A percentile compares a stretch with the other conserved stretches of the same genome.
These are phyloP conservation scores for Myrmecophaga tridactyla DNA, from an alignment of 2,113 vertebrate genomes.

Conservation along the genomic window DNA sequence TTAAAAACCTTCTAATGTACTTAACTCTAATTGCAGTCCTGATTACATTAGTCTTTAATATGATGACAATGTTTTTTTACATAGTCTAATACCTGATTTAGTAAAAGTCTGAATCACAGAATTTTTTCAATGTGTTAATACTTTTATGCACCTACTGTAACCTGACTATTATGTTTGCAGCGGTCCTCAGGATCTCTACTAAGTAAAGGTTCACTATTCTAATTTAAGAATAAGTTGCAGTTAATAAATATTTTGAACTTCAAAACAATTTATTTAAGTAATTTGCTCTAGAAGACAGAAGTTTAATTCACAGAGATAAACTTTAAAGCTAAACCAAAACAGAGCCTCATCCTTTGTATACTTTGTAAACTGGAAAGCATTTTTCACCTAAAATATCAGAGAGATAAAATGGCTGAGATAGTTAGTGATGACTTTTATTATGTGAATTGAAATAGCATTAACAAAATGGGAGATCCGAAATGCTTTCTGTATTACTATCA, in stretches of 20 bases:
- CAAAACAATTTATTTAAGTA: conserved; percentile 3
- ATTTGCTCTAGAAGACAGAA: conserved; percentile 48
- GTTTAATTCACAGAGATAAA: conserved; percentile 46
- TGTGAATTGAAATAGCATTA: not conserved
- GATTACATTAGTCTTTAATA: not conserved
- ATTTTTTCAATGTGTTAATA: not conserved
- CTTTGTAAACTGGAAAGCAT: not conserved
- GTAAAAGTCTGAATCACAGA: not conserved
- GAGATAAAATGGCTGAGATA: not conserved
- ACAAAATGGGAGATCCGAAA: not conserved
- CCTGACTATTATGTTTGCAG: not conserved
- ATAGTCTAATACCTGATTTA: conserved; percentile 30
- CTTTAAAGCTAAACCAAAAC: not conserved
- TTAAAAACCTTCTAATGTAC: conserved; percentile 18
- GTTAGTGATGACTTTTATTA: not conserved
- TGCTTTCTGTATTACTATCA: not conserved
- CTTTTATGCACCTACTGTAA: not conserved
- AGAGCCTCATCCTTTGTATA: not conserved
- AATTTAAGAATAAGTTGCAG: conserved; percentile 16
- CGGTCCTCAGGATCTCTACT: not conserved
- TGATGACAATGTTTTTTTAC: not conserved
- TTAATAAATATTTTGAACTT: conserved; percentile 14
- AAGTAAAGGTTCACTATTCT: not conserved
- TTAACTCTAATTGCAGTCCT: conserved; percentile 38
- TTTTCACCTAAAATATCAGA: not conserved